These are phyloP conservation scores for Tribolium castaneum DNA, from an alignment of 1,140 invertebrate species.

Conservation along the genomic window DNA sequence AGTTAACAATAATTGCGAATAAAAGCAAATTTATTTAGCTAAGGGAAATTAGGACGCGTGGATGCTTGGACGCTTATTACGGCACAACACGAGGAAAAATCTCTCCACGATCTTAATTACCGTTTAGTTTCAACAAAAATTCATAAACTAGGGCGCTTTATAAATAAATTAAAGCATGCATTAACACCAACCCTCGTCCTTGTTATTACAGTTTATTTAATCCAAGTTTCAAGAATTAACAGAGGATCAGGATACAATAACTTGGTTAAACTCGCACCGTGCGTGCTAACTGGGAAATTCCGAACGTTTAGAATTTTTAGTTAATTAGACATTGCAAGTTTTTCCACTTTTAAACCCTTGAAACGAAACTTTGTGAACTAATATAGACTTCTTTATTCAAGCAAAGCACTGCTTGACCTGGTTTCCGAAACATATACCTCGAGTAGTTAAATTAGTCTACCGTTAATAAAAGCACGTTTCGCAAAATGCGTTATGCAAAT, in stretches of 20 bases:
- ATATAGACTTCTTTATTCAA: conserved; percentile 16
- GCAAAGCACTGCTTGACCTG: conserved; percentile 2
- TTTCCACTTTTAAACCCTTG: conserved; percentile 8
- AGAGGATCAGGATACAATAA: not conserved
- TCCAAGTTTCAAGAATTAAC: not conserved
- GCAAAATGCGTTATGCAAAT: conserved; percentile 21
- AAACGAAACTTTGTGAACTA: conserved; percentile 19
- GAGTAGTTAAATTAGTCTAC: conserved; percentile 21
- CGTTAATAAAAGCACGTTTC: conserved; percentile 25
- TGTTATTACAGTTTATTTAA: no score
- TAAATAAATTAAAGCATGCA: no score
- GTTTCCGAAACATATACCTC: conserved; percentile 11
- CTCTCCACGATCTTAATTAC: no score
- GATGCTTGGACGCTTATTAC: no score
- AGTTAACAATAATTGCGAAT: not conserved
- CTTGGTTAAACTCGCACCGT: not conserved
- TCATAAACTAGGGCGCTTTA: no score
- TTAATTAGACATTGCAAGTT: conserved; percentile 34
- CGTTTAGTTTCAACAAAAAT: no score
- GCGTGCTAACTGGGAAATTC: not conserved
- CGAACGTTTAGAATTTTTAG: conserved; percentile 18
- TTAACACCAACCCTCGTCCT: no score
- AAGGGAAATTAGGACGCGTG: not conserved
- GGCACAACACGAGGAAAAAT: no score
- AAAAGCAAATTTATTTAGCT: not conserved